Base-by-base conservation (phyloP, 2,797 vertebrate species). In the Clamator glandarius region DNA sequence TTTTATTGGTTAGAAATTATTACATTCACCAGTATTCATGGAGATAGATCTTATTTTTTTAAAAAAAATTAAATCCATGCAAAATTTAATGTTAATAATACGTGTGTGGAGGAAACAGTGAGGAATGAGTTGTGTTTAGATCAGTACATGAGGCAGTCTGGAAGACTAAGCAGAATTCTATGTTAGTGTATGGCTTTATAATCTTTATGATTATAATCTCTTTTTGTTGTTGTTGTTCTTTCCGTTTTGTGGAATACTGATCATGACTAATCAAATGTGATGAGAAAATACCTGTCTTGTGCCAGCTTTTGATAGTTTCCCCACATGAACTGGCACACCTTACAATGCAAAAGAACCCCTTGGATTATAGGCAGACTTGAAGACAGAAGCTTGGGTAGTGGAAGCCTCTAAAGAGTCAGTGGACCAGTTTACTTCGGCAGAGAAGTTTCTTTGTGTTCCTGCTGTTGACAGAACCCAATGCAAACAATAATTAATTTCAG, bases 261-360 rank as follows among this genome's bases (percentile, higher is more conserved):
- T 5, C 4, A 0, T 18, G 9, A 28, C 15, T 26, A 54, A 11
- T 16, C 5, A n/a, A 54, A 57, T 46, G 5, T 39, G 15, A 6
- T 83, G 25, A 75, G 33, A 69, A 84, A 66, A 66, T 42, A n/a
- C 10, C 5, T 80, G 26, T 50, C 24, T 63, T 0, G 0, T 79
- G 28, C 15, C 25, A 52, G 14, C 24, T 80, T 89, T 92, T 82
- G 14, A 15, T 23, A 79, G 3, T 69, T 89, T 87, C 8, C 11
- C 2, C 2, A 8, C 6, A 5, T 51, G 48, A 84, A 66, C 24
- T 35, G 7, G 4, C 19, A 33, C 6, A 55, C 13, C 24, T 74
- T 77, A 16, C 24, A 62, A 6, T 67, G 26, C 14, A 61, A 77
- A 70, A 55, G 12, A 52, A 68, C 12, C 5, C 39, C 4, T 24